phyloP scores from a whole-genome alignment of 1,140 invertebrate genomes.

The Trigoniulus corallinus region DNA sequence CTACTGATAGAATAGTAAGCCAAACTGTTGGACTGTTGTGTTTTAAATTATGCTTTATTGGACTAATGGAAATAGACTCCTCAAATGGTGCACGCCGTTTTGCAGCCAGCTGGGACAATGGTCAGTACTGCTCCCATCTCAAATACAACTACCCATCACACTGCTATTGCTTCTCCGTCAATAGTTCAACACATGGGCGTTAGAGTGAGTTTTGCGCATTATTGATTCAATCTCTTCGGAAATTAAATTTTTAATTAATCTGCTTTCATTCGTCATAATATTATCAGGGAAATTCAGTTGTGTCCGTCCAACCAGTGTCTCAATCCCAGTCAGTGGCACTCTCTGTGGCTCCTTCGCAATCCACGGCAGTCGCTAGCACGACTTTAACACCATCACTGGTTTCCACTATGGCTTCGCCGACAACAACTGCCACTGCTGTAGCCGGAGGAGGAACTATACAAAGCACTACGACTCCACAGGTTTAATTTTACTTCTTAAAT shows the following conservation, averaged over 20 bases:
- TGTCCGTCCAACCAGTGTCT: background rate
- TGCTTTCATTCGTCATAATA: background rate
- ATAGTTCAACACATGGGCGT: no score
- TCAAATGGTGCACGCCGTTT: background rate
- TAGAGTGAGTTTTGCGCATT: no score
- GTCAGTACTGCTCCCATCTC: background rate
- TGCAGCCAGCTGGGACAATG: background rate
- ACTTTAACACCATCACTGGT: background rate
- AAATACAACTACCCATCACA: background rate
- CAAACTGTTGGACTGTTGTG: no score
- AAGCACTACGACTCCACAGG: no score
- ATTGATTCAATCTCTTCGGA: no score
- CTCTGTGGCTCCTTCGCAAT: no score
- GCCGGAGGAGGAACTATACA: slow-evolving; percentile 15
- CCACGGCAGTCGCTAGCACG: background rate
- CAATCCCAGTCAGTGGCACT: no score
- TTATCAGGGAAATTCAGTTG: background rate
- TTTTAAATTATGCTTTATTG: background rate
- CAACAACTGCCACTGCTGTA: slow-evolving; percentile 14
- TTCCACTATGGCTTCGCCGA: slow-evolving; percentile 11
- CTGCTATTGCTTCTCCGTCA: no score
- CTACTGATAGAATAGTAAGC: no score
- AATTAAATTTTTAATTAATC: background rate
- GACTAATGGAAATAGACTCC: background rate
- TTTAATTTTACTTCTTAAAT: no score